Base-by-base conservation (phyloP, 2,888 invertebrate genomes). In the Ochropleura plecta region DNA sequence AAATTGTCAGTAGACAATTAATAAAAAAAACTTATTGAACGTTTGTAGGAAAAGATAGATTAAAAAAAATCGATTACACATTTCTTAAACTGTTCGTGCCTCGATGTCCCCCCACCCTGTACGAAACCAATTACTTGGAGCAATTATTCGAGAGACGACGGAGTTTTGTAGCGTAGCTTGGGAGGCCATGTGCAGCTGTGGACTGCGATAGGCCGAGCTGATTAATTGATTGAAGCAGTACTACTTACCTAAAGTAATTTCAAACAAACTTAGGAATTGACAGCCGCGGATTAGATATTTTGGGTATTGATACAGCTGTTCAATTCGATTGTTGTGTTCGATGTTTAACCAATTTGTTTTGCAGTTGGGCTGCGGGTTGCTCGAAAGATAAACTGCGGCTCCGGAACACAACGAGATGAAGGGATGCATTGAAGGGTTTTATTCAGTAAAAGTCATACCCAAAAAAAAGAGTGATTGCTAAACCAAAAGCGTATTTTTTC, bases 401-500 rank as follows among this genome's bases (percentile, higher is more conserved):
- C 30, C 30, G 30, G 30, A 30, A 30, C 30, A 3, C 30, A 3
- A 30, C 30, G n/a, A n/a, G n/a, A 30, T 30, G 30, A 30, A 30
- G 30, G 30, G 30, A 3, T 30, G 30, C 30, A 30, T 30, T 30
- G n/a, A n/a, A n/a, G n/a, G n/a, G n/a, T n/a, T n/a, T n/a, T n/a
- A n/a, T n/a, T n/a, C n/a, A n/a, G n/a, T n/a, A n/a, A n/a, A n/a
- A n/a, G n/a, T n/a, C n/a, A n/a, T n/a, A n/a, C n/a, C n/a, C n/a
- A n/a, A n/a, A n/a, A n/a, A n/a, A n/a, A n/a, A n/a, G 9, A 53
- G 40, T 78, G 76, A 70, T 71, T 64, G 71, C 40, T 30, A 71
- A 48, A 55, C 53, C 53, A 62, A 63, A 51, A 79, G 3, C 62
- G 44, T 53, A 2, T 30, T 30, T 30, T 30, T 30, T 30, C 30